Conservation (phyloP, 2,888 invertebrate genomes). For the Drosophila greeni region DNA sequence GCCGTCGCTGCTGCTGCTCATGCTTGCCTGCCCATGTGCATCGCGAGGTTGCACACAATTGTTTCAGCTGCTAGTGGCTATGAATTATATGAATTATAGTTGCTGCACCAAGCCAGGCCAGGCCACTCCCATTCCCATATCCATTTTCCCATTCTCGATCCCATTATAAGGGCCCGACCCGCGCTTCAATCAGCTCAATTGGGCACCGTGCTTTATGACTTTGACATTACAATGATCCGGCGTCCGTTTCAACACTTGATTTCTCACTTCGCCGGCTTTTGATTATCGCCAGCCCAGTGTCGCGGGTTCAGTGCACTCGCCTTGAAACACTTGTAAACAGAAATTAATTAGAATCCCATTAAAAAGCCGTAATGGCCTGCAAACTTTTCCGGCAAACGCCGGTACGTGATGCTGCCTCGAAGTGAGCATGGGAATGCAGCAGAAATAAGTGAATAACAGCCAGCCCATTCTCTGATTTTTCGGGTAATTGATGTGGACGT, state of each 20-base stretch:
- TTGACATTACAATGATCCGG: conserved; percentile 54
- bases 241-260: conserved; percentile 46
- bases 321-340: conserved; percentile 39
- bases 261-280: conserved; percentile 47
- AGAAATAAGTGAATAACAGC: conserved; percentile 24
- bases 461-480: conserved; percentile 20
- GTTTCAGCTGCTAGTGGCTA: conserved; percentile 23
- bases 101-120: conserved; percentile 5
- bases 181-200: conserved; percentile 63
- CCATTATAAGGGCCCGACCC: conserved; percentile 54
- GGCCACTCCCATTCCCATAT: conserved; percentile 17
- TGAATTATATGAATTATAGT: conserved; percentile 56
- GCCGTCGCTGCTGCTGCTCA: conserved; percentile 11
- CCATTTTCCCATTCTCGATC: conserved; percentile 16
- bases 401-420: conserved; percentile 48
- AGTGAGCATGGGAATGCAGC: conserved; percentile 55
- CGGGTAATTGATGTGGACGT: conserved; percentile 6
- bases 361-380: conserved; percentile 44
- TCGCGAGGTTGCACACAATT: conserved; percentile 32
- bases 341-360: conserved; percentile 70
- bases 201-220: conserved; percentile 50
- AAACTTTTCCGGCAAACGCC: conserved; percentile 12
- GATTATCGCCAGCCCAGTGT: conserved; percentile 11
- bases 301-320: conserved; percentile 65
- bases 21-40: conserved; percentile 19